phyloP scores from a whole-genome alignment of 2,113 vertebrate genomes.

The Lathamus discolor region DNA sequence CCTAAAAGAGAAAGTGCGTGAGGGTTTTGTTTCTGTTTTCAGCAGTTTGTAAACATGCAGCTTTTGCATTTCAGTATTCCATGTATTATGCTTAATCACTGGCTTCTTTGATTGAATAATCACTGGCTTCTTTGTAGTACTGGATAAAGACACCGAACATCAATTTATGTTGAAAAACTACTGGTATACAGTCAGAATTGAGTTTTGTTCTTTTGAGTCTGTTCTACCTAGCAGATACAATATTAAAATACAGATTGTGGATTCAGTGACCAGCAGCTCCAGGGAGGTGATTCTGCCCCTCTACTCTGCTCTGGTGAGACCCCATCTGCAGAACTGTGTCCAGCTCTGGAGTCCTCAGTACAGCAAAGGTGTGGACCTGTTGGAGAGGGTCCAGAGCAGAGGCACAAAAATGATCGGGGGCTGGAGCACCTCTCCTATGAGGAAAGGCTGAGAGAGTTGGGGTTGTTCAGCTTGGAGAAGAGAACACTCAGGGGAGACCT shows the following conservation, averaged over 20 bases:
- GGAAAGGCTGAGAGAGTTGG: background rate
- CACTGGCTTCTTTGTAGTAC: background rate
- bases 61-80: background rate
- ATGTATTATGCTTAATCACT: background rate
- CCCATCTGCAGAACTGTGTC: background rate
- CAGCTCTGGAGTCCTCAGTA: background rate
- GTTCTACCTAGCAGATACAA: background rate
- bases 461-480: background rate
- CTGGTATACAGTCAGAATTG: background rate
- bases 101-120: background rate
- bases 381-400: background rate
- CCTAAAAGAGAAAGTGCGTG: background rate
- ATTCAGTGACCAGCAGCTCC: background rate
- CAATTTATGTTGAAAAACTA: background rate
- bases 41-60: background rate
- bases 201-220: background rate
- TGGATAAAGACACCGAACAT: background rate
- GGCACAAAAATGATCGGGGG: background rate
- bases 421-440: background rate
- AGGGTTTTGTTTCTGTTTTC: background rate
- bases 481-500: background rate
- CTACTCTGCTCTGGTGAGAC: background rate
- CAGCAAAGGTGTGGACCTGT: background rate
- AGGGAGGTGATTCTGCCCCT: background rate
- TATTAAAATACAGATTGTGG: background rate